Evolutionary conservation across 2,113 vertebrate species (phyloP).

Genomic region (Caretta caretta): DNA sequence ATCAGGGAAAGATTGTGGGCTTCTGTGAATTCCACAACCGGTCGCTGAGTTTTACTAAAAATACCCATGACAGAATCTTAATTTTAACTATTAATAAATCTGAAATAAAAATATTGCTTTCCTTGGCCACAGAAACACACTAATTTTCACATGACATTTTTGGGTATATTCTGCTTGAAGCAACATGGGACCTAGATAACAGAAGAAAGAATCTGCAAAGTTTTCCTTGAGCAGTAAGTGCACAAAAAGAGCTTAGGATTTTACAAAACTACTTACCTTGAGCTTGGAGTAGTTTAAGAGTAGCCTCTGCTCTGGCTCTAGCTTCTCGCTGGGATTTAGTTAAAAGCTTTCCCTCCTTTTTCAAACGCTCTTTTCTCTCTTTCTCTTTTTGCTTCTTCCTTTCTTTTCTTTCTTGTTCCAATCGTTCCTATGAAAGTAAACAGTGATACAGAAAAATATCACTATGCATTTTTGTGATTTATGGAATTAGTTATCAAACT

Average conservation of each 20-base stretch:
- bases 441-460: background rate
- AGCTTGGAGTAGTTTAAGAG: slow-evolving; percentile 93
- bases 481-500: background rate
- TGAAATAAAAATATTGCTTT: background rate
- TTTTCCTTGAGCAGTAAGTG: background rate
- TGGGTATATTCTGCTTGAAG: background rate
- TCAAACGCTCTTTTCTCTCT: slow-evolving; percentile 96
- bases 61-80: background rate
- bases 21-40: too few relatives aligned
- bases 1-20: too few relatives aligned
- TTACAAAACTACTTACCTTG: slow-evolving; percentile 84
- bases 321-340: slow-evolving; percentile 94
- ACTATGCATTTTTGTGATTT: background rate
- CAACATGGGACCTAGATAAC: rapidly evolving
- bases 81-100: background rate
- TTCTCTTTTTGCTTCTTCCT: slow-evolving; percentile 98
- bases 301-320: slow-evolving; percentile 90
- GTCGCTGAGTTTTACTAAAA: too few relatives aligned
- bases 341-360: slow-evolving; percentile 97
- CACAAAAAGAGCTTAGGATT: background rate
- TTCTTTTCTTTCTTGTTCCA: slow-evolving; percentile 96
- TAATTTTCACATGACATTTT: background rate
- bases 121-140: background rate
- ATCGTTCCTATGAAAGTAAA: slow-evolving; percentile 85
- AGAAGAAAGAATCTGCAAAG: background rate